A percentile compares a stretch with the other conserved stretches of the same genome.
Conservation (phyloP, 2,888 invertebrate genomes). For the Plebejus melissa region DNA sequence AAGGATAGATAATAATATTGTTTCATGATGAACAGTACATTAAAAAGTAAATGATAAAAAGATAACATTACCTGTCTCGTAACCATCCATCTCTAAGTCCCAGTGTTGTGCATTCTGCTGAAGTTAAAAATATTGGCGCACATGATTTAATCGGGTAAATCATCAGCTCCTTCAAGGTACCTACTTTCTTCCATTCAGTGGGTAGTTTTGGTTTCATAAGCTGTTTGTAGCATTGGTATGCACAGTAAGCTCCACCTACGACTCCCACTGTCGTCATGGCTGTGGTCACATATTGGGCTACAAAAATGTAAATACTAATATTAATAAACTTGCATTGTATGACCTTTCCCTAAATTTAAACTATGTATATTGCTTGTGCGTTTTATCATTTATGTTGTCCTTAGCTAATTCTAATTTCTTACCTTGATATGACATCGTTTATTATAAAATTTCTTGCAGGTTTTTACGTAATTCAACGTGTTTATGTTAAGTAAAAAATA, state of each 20-base stretch:
- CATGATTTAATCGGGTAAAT: constrained; percentile 81
- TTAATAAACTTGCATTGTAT: not conserved
- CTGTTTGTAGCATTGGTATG: constrained; percentile 50
- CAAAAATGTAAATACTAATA: constrained; percentile 32
- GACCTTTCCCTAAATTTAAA: no score
- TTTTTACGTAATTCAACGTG: not conserved
- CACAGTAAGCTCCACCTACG: constrained; percentile 55
- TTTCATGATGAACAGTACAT: not conserved
- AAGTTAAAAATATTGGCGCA: constrained; percentile 64
- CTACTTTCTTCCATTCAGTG: constrained; percentile 77
- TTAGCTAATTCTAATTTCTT: not conserved
- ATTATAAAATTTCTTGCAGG: not conserved
- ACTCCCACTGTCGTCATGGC: constrained; percentile 52
- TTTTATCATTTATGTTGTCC: not conserved
- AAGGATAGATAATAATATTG: no score
- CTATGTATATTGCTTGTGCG: not conserved
- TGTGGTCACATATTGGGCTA: constrained; percentile 48
- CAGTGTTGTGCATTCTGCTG: constrained; percentile 74
- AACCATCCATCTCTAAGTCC: constrained; percentile 77
- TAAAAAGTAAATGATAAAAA: not conserved
- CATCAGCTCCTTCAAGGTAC: constrained; percentile 74
- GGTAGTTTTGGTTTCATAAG: constrained; percentile 52
- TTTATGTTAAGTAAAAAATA: not conserved
- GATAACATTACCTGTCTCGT: constrained; percentile 65
- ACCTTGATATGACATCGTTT: constrained; percentile 21